A percentile compares a stretch with the other conserved stretches of the same genome.
Evolutionary conservation across 2,797 vertebrate species (phyloP).

Genomic region (Bryconaethiops microstoma): DNA sequence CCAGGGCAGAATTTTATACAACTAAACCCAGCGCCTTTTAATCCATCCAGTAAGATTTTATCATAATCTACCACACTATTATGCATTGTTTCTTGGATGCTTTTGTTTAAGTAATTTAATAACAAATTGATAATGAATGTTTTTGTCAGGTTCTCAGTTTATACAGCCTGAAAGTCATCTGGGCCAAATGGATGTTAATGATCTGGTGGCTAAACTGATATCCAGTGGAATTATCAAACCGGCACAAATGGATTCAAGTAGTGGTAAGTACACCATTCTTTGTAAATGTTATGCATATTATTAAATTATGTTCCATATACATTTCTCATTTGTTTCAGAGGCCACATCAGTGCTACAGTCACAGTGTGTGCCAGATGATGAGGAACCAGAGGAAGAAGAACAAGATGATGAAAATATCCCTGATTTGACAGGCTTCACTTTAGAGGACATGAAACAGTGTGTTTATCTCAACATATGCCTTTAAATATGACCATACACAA

Average conservation of each 20-base stretch:
- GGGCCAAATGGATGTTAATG: conserved; percentile 95
- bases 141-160: conserved; percentile 72
- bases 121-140: neutral
- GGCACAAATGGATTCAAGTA: conserved; percentile 78
- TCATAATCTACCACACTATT: neutral
- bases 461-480: conserved; percentile 58
- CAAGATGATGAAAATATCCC: conserved; percentile 88
- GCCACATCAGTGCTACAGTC: conserved; percentile 64
- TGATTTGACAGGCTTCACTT: conserved; percentile 89
- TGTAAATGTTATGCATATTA: neutral
- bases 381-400: conserved; percentile 86
- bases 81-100: neutral
- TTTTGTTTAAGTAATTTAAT: neutral
- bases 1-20: conserved; percentile 83
- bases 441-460: conserved; percentile 93
- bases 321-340: conserved; percentile 58
- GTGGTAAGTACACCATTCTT: conserved; percentile 24
- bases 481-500: conserved; percentile 2
- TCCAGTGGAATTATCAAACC: conserved; percentile 91
- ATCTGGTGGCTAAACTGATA: conserved; percentile 91
- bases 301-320: neutral
- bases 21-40: conserved; percentile 83
- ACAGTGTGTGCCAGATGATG: conserved; percentile 62
- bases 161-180: conserved; percentile 90
- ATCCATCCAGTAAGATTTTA: conserved; percentile 76